Conservation (phyloP, 2,113 vertebrate genomes). For the Casuarius casuarius region DNA sequence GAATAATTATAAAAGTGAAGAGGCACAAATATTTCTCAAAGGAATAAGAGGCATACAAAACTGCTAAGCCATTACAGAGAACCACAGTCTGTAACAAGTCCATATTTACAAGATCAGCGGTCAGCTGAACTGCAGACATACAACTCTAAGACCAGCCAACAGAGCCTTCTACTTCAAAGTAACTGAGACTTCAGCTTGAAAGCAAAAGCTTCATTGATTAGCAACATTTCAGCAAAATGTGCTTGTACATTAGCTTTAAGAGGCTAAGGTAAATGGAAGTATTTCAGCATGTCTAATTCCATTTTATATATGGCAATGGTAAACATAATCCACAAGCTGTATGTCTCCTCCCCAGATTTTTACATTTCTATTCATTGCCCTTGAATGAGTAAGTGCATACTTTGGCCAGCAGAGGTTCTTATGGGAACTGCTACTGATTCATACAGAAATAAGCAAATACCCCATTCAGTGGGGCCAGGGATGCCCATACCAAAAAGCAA, state of each 20-base stretch:
- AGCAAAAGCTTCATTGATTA: neutral
- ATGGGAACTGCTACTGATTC: neutral
- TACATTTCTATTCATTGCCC: neutral
- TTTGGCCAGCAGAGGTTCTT: neutral
- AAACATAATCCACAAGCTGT: neutral
- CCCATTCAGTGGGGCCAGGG: neutral
- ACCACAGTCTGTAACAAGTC: neutral
- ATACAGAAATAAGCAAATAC: neutral
- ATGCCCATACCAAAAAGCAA: neutral
- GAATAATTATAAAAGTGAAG: neutral
- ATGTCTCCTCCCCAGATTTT: neutral
- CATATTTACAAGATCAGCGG: neutral
- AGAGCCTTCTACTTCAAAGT: neutral
- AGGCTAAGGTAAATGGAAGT: neutral
- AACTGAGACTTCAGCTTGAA: neutral
- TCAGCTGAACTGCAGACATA: neutral
- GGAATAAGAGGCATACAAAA: neutral
- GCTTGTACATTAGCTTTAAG: neutral
- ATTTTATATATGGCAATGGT: neutral
- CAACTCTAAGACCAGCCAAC: neutral
- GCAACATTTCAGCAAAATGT: neutral
- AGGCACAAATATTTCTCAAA: neutral
- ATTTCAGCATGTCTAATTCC: neutral
- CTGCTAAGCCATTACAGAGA: neutral
- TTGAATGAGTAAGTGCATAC: neutral